Percentiles rank a stretch among this genome's conserved stretches.
Evolutionary conservation across 2,888 invertebrate species (phyloP).

Genomic region (Dasypolia templi): DNA sequence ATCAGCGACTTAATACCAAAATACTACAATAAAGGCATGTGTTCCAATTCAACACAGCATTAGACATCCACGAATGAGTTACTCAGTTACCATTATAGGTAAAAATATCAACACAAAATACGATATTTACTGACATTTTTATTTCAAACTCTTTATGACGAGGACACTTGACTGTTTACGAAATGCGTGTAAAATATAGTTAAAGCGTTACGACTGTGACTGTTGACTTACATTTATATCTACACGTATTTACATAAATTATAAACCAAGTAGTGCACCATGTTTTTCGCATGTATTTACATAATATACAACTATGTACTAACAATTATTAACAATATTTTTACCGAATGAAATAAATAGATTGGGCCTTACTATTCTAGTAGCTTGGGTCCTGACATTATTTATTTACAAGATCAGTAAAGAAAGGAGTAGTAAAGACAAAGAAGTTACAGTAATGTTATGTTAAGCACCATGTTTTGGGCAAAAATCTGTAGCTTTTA

Average conservation of each 20-base stretch:
- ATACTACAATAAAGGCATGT: conserved; percentile 49
- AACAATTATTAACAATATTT: conserved; percentile 87
- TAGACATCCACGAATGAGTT: conserved; percentile 52
- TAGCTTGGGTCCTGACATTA: conserved; percentile 62
- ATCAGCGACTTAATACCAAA: conserved; percentile 52
- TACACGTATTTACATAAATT: conserved; percentile 78
- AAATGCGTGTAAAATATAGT: conserved; percentile 64
- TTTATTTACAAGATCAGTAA: conserved; percentile 60
- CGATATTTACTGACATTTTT: conserved; percentile 46
- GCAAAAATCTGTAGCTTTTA: conserved; percentile 57
- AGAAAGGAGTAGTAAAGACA: conserved; percentile 32
- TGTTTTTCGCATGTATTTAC: conserved; percentile 84
- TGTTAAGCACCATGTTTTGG: conserved; percentile 65
- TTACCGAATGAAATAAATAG: conserved; percentile 73
- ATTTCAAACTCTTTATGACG: conserved; percentile 55
- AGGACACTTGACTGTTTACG: conserved; percentile 61
- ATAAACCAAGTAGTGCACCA: conserved; percentile 85
- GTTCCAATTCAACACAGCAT: conserved; percentile 50
- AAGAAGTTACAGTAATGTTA: conserved; percentile 47
- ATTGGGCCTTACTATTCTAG: conserved; percentile 76
- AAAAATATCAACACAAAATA: conserved; percentile 53
- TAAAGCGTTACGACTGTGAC: conserved; percentile 71
- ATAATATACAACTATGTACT: conserved; percentile 85
- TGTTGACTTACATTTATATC: conserved; percentile 71
- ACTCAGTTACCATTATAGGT: conserved; percentile 36